Percentiles rank a stretch among this genome's conserved stretches.
Evolutionary conservation across 2,797 vertebrate genomes (phyloP).

Genomic region (Chloroceryle inda): DNA sequence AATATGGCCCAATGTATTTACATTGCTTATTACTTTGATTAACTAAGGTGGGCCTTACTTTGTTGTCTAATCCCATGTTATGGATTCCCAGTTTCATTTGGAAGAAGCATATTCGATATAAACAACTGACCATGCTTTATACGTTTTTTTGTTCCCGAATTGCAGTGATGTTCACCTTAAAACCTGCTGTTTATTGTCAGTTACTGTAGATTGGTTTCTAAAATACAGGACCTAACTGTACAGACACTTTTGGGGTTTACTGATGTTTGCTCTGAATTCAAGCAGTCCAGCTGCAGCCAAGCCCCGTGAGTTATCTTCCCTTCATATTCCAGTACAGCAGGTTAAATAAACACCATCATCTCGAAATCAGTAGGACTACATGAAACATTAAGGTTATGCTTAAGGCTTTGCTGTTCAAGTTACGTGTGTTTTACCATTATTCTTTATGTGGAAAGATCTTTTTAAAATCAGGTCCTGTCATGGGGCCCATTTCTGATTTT

Average conservation of each 20-base stretch:
- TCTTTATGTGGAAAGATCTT: neutral
- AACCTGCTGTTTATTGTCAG: neutral
- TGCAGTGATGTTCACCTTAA: neutral
- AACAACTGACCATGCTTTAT: neutral
- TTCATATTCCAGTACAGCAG: neutral
- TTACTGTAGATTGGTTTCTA: neutral
- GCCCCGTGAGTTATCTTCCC: neutral
- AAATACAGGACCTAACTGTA: neutral
- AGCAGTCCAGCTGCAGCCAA: neutral
- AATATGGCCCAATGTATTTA: neutral
- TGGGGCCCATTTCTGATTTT: neutral
- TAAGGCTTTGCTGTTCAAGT: neutral
- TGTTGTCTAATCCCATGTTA: neutral
- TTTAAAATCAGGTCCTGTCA: neutral
- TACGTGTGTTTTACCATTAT: neutral
- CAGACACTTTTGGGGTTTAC: fast-evolving
- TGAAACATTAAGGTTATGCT: neutral
- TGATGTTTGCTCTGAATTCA: neutral
- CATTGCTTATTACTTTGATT: neutral
- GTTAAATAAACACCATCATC: neutral
- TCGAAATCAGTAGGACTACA: neutral
- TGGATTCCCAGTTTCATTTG: neutral
- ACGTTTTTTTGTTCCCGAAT: neutral
- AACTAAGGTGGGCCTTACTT: neutral
- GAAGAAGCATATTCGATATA: neutral